Evolutionary conservation across 2,888 invertebrate species (phyloP), one percentile per base, ranked within the genome.

Genomic region (Hirtodrosophila duncani): DNA sequence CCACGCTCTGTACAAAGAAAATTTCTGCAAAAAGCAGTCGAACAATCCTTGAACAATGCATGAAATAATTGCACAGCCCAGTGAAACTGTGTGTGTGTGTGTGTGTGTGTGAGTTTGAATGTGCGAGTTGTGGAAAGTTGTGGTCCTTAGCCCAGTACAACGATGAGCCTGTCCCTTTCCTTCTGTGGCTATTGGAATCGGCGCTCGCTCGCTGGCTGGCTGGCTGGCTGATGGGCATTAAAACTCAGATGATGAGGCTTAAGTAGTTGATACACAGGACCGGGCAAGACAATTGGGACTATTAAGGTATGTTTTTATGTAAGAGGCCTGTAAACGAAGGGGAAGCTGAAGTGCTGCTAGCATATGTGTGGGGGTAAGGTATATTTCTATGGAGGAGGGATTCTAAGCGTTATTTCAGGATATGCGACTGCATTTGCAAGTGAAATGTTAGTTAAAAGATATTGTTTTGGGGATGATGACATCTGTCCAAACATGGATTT

Each of bases 181-280:
- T n/a, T n/a, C n/a, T n/a, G n/a, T n/a, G n/a, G n/a, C n/a, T n/a
- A n/a, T n/a, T n/a, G n/a, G n/a, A n/a, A n/a, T n/a, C n/a, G n/a
- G n/a, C n/a, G n/a, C n/a, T n/a, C n/a, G n/a, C n/a, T n/a, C n/a
- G n/a, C n/a, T n/a, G n/a, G 14, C 50, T 58, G 44, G 45, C 55
- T 65, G 57, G 58, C 55, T 64, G 75, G n/a, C 53, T 72, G 56
- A 64, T 72, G 81, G 64, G 70, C 67, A 72, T 78, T 78, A 69
- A 81, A 74, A 63, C 55, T 62, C 70, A 56, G 56, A 61, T 64
- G 74, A 74, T 78, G 81, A 67, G 75, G 70, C 81, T 74, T 75
- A 70, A 75, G 78, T 78, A 80, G 74, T 77, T 58, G n/a, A 49
- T 59, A 58, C 42, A 60, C 50, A 48, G 9, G 13, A 27, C 3